Base-by-base conservation (phyloP, 35 echinoderm and acorn worm genomes). In the Apostichopus californicus region DNA sequence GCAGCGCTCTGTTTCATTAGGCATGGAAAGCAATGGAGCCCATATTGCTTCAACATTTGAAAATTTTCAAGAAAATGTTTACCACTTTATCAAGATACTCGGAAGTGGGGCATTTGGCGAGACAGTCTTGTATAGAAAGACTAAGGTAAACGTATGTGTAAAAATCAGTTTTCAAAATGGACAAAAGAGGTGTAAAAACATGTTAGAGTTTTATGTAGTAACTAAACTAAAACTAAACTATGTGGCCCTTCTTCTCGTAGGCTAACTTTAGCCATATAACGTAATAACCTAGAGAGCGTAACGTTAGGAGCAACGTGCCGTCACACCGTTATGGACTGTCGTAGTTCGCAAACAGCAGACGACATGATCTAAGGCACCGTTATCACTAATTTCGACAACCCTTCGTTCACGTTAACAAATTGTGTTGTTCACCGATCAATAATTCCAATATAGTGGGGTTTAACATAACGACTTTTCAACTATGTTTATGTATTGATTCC, bases 51-150 rank as follows among this genome's bases (percentile, higher is more conserved):
- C 55, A 21, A 8, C 54, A 58, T 85, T 85, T 52, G 81, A 85
- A 56, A 59, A 59, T 22, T 85, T 58, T 5, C 61, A 72, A 2
- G 86, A 89, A 72, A 64, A 89, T 28, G 23, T 71, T 52, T 89
- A 89, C 63, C 46, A 21, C 57, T 89, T 54, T 7, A 55, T 89
- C 25, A 89, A 89, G 86, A 55, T 72, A 13, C 23, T 89, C 58
- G 86, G 86, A 89, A 64, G 86, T 28, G 86, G 86, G 9, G 52
- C 86, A 26, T 89, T 89, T 89, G 86, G 86, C 71, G 86, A 89
- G 46, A 34, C 86, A 66, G 28, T 66, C 8, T 72, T 89, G 28
- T 89, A 89, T 53, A 60, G 64, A 63, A 68, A 57, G 23, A 21
- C 72, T 5, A 89, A 89, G 86, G 86, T 89, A 85, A 85, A 81